Percentiles rank a stretch among this genome's conserved stretches.
Conservation (phyloP, 2,797 vertebrate species). For the Malacoraja senta region DNA sequence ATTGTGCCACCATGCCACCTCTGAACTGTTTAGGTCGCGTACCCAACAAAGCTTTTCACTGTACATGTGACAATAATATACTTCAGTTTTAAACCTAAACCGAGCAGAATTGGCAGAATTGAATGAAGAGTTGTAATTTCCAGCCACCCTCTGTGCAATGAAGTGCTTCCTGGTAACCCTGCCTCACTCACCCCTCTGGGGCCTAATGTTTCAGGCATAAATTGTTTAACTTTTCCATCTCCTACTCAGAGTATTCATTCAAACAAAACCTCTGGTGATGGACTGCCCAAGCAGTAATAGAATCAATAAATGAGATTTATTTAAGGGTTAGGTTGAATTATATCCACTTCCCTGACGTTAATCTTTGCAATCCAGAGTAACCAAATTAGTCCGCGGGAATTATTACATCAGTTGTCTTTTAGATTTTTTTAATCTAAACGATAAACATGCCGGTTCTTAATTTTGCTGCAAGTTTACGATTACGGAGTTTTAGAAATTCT, state of each 20-base stretch:
- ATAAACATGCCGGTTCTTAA: neutral
- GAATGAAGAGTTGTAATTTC: no score
- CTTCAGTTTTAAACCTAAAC: no score
- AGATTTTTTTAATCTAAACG: neutral
- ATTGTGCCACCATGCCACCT: no score
- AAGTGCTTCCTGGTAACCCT: slow-evolving; percentile 37
- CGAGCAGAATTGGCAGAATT: no score
- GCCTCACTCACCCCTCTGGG: slow-evolving; percentile 58
- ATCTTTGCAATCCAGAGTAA: neutral
- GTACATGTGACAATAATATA: no score
- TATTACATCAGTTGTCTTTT: neutral
- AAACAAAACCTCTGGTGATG: slow-evolving; percentile 70
- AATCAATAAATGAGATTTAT: slow-evolving; percentile 55
- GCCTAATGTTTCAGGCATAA: slow-evolving; percentile 65
- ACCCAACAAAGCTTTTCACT: no score
- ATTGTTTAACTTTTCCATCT: slow-evolving; percentile 66
- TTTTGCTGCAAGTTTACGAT: neutral
- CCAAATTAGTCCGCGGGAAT: neutral
- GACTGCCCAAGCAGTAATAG: slow-evolving; percentile 65
- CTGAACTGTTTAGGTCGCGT: no score
- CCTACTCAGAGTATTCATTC: slow-evolving; percentile 69
- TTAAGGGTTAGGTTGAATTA: neutral
- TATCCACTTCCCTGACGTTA: neutral
- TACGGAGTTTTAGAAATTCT: neutral
- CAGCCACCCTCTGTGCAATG: no score